phyloP scores from a whole-genome alignment of 2,113 vertebrate species.

The Anoplopoma fimbria region DNA sequence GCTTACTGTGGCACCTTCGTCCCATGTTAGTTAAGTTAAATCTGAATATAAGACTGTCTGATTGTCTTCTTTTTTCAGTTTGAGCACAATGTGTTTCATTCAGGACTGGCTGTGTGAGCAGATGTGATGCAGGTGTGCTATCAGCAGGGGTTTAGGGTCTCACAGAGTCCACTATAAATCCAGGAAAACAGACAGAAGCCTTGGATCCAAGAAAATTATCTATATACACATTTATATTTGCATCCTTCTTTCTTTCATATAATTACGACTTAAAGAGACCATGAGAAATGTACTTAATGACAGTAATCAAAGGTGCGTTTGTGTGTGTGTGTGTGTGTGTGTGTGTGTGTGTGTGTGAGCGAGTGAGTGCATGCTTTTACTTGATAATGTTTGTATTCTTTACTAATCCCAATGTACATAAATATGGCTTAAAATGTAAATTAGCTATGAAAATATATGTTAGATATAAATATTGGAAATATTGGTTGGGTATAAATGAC shows the following conservation, averaged over 20 bases:
- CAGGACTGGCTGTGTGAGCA: background rate
- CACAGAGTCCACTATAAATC: background rate
- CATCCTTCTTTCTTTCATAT: background rate
- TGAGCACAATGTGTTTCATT: background rate
- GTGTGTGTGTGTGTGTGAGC: constrained; percentile 9
- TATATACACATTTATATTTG: background rate
- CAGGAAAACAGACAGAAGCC: background rate
- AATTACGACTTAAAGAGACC: constrained; percentile 33
- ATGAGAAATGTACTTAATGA: constrained; percentile 60
- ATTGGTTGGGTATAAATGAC: background rate
- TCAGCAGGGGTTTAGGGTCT: background rate
- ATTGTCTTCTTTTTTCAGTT: background rate
- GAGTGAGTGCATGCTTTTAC: background rate
- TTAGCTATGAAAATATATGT: constrained; percentile 23
- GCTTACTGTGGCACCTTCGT: background rate
- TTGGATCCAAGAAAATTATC: constrained; percentile 8
- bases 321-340: constrained; percentile 22
- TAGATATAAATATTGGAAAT: constrained; percentile 4
- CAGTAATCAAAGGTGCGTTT: constrained; percentile 58
- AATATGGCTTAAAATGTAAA: background rate
- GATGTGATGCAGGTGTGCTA: background rate
- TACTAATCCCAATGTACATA: constrained; percentile 17
- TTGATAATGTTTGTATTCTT: constrained; percentile 27
- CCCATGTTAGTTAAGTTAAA: background rate
- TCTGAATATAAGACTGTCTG: background rate